These are phyloP conservation scores for Drosophila tristis DNA, from an alignment of 1,140 invertebrate genomes.

Conservation along the genomic window DNA sequence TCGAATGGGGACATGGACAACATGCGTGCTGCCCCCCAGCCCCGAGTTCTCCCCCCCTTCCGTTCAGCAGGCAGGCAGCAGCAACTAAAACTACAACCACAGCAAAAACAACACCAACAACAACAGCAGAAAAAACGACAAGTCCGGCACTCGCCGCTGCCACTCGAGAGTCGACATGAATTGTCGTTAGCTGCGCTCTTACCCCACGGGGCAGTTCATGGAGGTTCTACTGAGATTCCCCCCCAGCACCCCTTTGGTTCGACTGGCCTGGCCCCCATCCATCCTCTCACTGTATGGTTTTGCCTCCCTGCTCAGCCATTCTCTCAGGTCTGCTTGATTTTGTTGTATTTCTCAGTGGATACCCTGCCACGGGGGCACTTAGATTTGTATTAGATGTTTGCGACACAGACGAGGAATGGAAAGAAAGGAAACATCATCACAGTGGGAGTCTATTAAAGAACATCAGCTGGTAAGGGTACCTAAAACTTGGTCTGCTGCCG, in stretches of 20 bases:
- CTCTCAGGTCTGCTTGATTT: constrained; percentile 9
- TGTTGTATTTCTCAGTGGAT: too few species aligned
- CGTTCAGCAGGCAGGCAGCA: constrained; percentile 9
- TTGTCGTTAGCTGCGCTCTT: constrained; percentile 64
- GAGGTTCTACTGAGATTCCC: constrained; percentile 9
- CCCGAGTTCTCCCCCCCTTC: constrained; percentile 11
- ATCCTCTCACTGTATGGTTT: not conserved
- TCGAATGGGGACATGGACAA: constrained; percentile 84
- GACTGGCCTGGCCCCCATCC: not conserved
- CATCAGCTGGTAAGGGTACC: too few species aligned
- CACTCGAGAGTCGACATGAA: constrained; percentile 70
- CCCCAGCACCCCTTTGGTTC: constrained; percentile 2
- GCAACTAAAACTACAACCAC: constrained; percentile 11
- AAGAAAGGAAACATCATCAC: too few species aligned
- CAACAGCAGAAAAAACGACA: constrained; percentile 12
- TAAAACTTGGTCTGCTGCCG: too few species aligned
- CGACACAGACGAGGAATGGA: constrained; percentile 19
- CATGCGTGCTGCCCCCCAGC: constrained; percentile 64
- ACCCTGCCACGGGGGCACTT: too few species aligned
- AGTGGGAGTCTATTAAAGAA: too few species aligned
- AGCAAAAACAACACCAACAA: constrained; percentile 3
- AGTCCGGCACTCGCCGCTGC: constrained; percentile 49
- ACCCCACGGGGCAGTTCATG: constrained; percentile 50
- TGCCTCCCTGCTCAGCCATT: constrained; percentile 4
- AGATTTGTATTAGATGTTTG: constrained; percentile 14